Base-by-base conservation (phyloP, 2,797 vertebrate species). In the Glyptemys insculpta region DNA sequence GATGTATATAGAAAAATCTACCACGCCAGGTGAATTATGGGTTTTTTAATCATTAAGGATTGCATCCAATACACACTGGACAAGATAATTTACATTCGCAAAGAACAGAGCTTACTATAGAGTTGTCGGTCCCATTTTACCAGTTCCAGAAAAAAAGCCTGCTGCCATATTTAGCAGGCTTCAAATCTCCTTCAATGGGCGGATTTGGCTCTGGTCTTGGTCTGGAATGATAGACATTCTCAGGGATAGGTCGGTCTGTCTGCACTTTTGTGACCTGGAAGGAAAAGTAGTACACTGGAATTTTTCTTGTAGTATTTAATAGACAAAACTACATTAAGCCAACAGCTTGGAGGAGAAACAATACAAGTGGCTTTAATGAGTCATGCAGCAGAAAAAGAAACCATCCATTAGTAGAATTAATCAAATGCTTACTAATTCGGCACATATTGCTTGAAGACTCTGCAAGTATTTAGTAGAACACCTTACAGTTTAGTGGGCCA, bases 231-330 rank as follows among this genome's bases (percentile, higher is more conserved):
- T 99, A 99, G 5, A 98, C 97, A 96, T 99, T 99, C 97, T 99
- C 99, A 4, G 99, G 99, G 54, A 99, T 12, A 82, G 99, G 98
- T 57, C 99, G 98, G 2, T 98, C 91, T 79, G 99, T 99, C 72
- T 98, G 96, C 98, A 99, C 99, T 98, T 99, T 99, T 6, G 99
- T 99, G 96, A 99, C 99, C 99, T 99, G 96, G 31, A 94, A 62
- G 92, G 81, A 65, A 31, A 62, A 52, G 91, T 94, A 93, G 88
- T 94, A 34, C 83, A 14, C 59, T 41, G 79, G 41, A 52, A 44
- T 34, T 86, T 74, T 49, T 78, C 78, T 78, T 37, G 74, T 8
- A 53, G 72, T 6, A 37, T 81, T 88, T 8, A 85, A 49, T 8
- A 72, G 37, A 81, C 14, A 87, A 11, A 59, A 50, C 50, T 21